Evolutionary conservation across 2,888 invertebrate species (phyloP), one percentile per base, ranked within the genome.

Genomic region (Lamellibrachia satsuma): DNA sequence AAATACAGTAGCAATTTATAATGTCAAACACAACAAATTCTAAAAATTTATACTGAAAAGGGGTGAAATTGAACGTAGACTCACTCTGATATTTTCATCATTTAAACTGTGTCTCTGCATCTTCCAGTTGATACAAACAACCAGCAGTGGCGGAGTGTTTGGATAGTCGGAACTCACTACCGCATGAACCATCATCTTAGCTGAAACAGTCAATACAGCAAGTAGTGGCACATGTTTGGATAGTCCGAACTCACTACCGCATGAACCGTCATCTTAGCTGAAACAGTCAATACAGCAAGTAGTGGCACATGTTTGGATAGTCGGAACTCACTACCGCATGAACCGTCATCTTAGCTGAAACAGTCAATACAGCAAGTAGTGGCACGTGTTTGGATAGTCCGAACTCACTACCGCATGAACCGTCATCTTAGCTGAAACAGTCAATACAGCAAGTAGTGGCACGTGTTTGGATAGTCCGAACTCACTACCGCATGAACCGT

Each of bases 111-210:
- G 97, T 92, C 97, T 97, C 93, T 97, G 97, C 22, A n/a, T 57
- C 96, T 98, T 98, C 97, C 98, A 98, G 94, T 97, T 97, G 9
- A 98, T 96, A 75, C 97, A 97, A 92, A 99, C 96, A 22, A 97
- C 97, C 97, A 98, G 98, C 92, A 98, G 97, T 0, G 99, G 98
- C 0, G 98, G 97, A 92, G 97, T 97, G 93, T 97, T 97, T 0
- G 99, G 99, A 96, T 98, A 99, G 96, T 98, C 98, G 95, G 98
- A 98, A 94, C 98, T 98, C 52, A 99, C 97, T 51, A 98, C 98
- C 93, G 99, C 97, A 90, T 98, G 97, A 22, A 98, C 98, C 52
- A 98, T 97, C 94, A 99, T 96, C 96, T 98, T 98, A 11, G 98
- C 98, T 97, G 95, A 51, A 75, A 75, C 22, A 75, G 75, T 75